Evolutionary conservation across 2,113 vertebrate species (phyloP), one percentile per base, ranked within the genome.

Genomic region (Cnemophilus loriae): DNA sequence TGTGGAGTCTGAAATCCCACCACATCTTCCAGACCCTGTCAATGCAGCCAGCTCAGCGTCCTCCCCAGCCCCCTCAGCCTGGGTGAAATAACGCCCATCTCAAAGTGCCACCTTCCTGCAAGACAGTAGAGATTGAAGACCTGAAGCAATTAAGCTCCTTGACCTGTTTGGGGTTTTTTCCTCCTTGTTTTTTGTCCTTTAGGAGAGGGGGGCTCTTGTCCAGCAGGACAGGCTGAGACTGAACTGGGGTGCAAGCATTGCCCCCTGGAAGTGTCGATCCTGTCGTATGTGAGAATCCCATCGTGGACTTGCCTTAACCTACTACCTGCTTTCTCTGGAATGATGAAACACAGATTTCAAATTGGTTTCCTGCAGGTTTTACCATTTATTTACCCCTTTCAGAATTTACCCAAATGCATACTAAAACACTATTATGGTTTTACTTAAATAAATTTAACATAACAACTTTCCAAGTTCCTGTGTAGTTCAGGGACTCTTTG

Each of bases 281-380:
- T 50, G 10, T 6, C 15, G 2, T 2, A 2, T 37, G 30, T 19
- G 30, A 13, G 1, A 3, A 1, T 68, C 49, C 23, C 41, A 83
- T 33, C 3, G 3, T 1, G 4, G 83, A 32, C 22, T 57, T 68
- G 8, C 37, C 41, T 13, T 35, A 68, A 12, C 5, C 42, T n/a
- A 27, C 33, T 24, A 32, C 30, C 67, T 60, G 47, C 52, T 90
- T 30, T 33, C 86, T 73, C 76, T 57, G 28, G 13, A 87, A 23
- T 20, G 30, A 41, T 35, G 46, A 33, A 86, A 32, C 1, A 1
- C 32, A 53, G 21, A 26, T 73, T 70, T 70, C 60, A 46, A 50
- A 61, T 5, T 9, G 14, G 3, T 65, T 87, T 49, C 42, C 68
- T 86, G 16, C 2, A 27, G 33, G 27, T 74, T 77, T 52, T 65